Percentiles rank a stretch among this genome's conserved stretches.
phyloP scores from a whole-genome alignment of 1,140 invertebrate genomes.

The Camponotus floridanus region DNA sequence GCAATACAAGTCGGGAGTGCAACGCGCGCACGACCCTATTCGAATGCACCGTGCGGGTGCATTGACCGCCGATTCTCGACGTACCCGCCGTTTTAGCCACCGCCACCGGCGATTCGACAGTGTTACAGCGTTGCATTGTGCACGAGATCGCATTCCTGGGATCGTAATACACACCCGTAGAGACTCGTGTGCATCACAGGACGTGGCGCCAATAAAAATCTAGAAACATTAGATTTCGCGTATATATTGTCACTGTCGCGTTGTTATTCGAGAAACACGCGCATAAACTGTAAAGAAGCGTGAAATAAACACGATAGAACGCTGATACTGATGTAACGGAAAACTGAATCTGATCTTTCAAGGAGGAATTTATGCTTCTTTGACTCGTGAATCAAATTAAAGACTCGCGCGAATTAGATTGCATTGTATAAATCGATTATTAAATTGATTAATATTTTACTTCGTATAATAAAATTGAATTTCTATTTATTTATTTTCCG shows the following conservation, averaged over 20 bases:
- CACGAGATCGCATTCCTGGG: slow-evolving; percentile 13
- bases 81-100: slow-evolving; percentile 44
- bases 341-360: background rate
- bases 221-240: background rate
- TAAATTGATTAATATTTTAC: background rate
- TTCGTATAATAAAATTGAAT: background rate
- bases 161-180: slow-evolving; percentile 30
- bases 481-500: background rate
- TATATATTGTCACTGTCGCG: background rate
- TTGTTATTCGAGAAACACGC: background rate
- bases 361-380: background rate
- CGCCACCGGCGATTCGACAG: slow-evolving; percentile 38
- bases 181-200: background rate
- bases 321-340: background rate
- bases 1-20: slow-evolving; percentile 11
- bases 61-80: slow-evolving; percentile 58
- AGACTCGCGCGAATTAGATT: background rate
- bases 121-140: slow-evolving; percentile 23
- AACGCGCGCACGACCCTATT: slow-evolving; percentile 29
- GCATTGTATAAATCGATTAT: background rate
- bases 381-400: background rate
- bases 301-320: background rate
- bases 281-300: too few species aligned
- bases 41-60: slow-evolving; percentile 49
- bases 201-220: background rate